Evolutionary conservation across 2,888 invertebrate genomes (phyloP).

Genomic region (Rhopalosiphum nymphaeae): DNA sequence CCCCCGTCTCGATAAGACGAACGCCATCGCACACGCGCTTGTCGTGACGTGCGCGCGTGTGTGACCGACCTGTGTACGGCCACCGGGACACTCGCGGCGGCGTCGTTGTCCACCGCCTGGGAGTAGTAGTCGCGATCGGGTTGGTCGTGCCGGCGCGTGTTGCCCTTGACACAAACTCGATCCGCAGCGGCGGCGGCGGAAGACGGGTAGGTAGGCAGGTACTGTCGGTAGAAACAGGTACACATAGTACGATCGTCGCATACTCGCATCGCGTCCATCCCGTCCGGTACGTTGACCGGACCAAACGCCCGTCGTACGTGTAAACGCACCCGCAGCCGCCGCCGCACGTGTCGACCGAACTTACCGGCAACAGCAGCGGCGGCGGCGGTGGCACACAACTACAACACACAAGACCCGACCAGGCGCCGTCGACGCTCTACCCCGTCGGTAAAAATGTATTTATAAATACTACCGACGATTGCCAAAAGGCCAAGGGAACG

Average conservation of each 20-base stretch:
- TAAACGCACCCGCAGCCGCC: constrained; percentile 22
- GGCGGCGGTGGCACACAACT: neutral
- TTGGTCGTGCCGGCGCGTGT: constrained; percentile 11
- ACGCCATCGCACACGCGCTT: neutral
- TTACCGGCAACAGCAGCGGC: neutral
- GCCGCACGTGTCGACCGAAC: constrained; percentile 42
- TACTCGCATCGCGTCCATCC: neutral
- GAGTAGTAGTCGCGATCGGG: neutral
- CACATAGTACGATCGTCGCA: neutral
- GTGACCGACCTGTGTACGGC: constrained; percentile 22
- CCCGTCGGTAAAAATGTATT: constrained; percentile 50
- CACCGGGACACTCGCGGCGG: constrained; percentile 7
- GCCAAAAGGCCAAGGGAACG: constrained; percentile 40
- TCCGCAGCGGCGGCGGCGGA: neutral
- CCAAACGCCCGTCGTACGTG: constrained; percentile 7
- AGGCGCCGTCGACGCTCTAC: constrained; percentile 46
- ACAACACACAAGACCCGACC: neutral
- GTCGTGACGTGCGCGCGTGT: neutral
- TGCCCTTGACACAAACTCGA: constrained; percentile 59
- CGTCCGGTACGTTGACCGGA: constrained; percentile 47
- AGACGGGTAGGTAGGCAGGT: neutral
- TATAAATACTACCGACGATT: constrained; percentile 51
- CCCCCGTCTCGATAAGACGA: constrained; percentile 33
- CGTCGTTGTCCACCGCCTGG: neutral
- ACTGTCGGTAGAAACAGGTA: neutral